phyloP scores from a whole-genome alignment of 2,888 invertebrate species.

The Maniola hyperantus region DNA sequence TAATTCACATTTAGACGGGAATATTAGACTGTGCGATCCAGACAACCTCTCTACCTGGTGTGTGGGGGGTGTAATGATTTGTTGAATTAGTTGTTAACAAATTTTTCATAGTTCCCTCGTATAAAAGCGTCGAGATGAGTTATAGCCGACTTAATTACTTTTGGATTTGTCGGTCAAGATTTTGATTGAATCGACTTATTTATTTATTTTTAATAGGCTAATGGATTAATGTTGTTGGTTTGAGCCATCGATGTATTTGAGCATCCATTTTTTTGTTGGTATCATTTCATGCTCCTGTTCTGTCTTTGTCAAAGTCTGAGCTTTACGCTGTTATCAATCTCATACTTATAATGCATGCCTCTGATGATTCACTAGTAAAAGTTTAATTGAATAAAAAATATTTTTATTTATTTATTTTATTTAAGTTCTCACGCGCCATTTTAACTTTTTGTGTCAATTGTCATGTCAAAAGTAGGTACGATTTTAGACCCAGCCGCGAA shows the following conservation, averaged over 20 bases:
- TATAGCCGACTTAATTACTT: slow-evolving; percentile 52
- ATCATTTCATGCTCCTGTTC: slow-evolving; percentile 20
- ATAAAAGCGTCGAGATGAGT: slow-evolving; percentile 39
- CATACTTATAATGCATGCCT: no score
- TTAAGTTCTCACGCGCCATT: no score
- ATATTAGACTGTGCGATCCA: slow-evolving; percentile 12
- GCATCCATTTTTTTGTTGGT: slow-evolving; percentile 18
- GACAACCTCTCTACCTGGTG: slow-evolving; percentile 51
- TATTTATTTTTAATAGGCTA: slow-evolving; percentile 35
- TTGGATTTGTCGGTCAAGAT: slow-evolving; percentile 44
- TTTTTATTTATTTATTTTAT: no score
- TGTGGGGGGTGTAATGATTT: slow-evolving; percentile 66
- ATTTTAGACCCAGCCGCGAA: no score
- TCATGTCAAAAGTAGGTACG: no score
- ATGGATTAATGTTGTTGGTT: slow-evolving; percentile 29
- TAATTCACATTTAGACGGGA: neutral
- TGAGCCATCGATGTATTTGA: no score
- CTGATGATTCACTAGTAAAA: no score
- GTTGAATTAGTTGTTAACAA: slow-evolving; percentile 54
- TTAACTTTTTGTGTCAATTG: no score
- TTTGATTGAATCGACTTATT: slow-evolving; percentile 41
- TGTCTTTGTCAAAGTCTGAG: neutral
- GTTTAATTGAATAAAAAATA: no score
- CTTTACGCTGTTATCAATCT: neutral
- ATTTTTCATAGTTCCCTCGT: slow-evolving; percentile 47